Conservation (phyloP, 2,888 invertebrate genomes). For the Cephus sareptanus region DNA sequence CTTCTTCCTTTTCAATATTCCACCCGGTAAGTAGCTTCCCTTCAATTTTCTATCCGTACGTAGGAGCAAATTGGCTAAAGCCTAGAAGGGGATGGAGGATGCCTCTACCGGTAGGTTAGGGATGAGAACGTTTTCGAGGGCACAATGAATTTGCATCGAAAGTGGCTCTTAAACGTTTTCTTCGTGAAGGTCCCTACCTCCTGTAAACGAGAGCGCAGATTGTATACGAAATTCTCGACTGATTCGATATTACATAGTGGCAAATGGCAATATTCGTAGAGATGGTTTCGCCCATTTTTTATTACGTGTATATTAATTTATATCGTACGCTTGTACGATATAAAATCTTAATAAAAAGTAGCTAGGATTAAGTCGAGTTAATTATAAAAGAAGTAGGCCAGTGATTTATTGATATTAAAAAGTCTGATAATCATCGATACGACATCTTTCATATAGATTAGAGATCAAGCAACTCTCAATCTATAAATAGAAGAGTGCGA, state of each 20-base stretch:
- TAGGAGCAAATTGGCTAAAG: slow-evolving; percentile 46
- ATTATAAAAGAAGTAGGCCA: too few relatives aligned
- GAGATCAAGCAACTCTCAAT: too few relatives aligned
- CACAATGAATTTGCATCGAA: slow-evolving; percentile 62
- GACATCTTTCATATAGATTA: too few relatives aligned
- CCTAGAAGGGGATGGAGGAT: slow-evolving; percentile 14
- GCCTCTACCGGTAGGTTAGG: slow-evolving; percentile 16
- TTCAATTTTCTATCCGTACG: slow-evolving; percentile 34
- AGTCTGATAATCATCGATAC: too few relatives aligned
- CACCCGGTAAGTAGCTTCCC: slow-evolving; percentile 8
- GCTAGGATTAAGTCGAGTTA: too few relatives aligned
- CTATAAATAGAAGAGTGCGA: slow-evolving; percentile 28
- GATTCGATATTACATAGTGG: slow-evolving; percentile 49
- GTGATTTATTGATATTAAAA: too few relatives aligned
- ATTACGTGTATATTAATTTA: too few relatives aligned
- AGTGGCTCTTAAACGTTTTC: slow-evolving; percentile 59
- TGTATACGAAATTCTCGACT: slow-evolving; percentile 47
- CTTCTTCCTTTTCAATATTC: too few relatives aligned
- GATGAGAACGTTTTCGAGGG: slow-evolving; percentile 28
- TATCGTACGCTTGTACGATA: too few relatives aligned
- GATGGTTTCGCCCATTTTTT: too few relatives aligned
- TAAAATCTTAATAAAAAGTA: too few relatives aligned
- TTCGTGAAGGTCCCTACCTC: slow-evolving; percentile 18
- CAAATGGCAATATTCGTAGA: background rate
- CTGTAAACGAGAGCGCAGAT: slow-evolving; percentile 35